A percentile compares a stretch with the other conserved stretches of the same genome.
Conservation (phyloP, 2,113 vertebrate species). For the Sigmodon hispidus region DNA sequence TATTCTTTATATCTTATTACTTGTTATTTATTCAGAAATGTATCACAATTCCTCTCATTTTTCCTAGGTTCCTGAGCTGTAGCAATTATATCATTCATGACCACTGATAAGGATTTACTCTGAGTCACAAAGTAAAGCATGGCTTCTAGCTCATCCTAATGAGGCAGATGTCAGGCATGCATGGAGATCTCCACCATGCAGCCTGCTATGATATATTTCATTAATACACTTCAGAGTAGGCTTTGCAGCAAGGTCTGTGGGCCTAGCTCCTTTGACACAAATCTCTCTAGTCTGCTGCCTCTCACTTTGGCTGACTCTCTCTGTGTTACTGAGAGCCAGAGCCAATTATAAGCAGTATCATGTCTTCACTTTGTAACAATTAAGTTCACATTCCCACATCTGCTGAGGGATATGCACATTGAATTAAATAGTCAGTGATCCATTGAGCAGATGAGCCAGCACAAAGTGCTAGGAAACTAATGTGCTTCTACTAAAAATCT, state of each 20-base stretch:
- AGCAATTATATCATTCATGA: not conserved
- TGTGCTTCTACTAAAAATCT: not conserved
- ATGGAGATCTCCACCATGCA: not conserved
- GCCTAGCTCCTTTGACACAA: fast-evolving
- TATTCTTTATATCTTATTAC: not conserved
- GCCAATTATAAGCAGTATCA: not conserved
- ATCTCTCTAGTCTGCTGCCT: fast-evolving
- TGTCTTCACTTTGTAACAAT: not conserved
- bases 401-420: not conserved
- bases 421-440: not conserved
- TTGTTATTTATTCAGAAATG: not conserved
- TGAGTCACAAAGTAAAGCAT: not conserved
- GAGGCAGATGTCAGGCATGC: fast-evolving
- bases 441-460: not conserved
- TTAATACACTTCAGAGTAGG: no score
- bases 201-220: fast-evolving
- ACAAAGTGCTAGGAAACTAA: not conserved
- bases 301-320: fast-evolving
- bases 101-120: not conserved
- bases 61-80: not conserved
- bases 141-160: not conserved
- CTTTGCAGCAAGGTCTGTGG: not conserved
- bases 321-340: not conserved
- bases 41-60: not conserved
- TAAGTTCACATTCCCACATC: not conserved